These are phyloP conservation scores for Apus apus DNA, from an alignment of 2,113 vertebrate species.

Conservation along the genomic window DNA sequence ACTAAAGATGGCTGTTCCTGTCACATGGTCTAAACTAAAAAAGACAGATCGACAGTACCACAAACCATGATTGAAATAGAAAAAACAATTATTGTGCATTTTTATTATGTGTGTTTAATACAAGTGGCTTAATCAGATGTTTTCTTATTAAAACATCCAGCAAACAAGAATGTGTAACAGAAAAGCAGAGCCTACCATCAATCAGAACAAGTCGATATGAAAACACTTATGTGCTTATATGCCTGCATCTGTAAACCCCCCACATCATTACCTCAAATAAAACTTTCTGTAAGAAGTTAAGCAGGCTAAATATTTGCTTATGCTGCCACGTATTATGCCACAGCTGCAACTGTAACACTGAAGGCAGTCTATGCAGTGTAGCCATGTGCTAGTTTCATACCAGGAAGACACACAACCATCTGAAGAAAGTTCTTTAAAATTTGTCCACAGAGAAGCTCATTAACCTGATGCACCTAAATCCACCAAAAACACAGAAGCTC, in stretches of 20 bases:
- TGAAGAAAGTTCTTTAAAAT: background rate
- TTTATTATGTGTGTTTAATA: background rate
- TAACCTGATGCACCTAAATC: background rate
- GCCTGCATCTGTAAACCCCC: background rate
- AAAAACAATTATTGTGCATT: background rate
- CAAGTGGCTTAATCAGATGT: background rate
- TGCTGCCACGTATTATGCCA: background rate
- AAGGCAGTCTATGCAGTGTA: background rate
- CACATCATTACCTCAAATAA: background rate
- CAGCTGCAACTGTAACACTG: background rate
- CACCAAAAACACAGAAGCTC: background rate
- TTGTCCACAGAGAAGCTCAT: background rate
- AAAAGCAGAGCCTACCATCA: background rate
- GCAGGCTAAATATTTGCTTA: background rate
- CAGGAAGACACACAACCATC: constrained; percentile 10
- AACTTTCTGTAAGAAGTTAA: background rate
- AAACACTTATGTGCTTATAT: background rate
- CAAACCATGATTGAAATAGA: background rate
- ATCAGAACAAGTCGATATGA: background rate
- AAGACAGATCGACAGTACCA: background rate
- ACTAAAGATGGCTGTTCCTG: background rate
- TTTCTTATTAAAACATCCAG: background rate
- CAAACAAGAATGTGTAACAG: background rate
- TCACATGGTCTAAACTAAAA: background rate
- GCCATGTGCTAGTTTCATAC: background rate